Evolutionary conservation across 2,797 vertebrate species (phyloP).

Genomic region (Dipus sagitta): DNA sequence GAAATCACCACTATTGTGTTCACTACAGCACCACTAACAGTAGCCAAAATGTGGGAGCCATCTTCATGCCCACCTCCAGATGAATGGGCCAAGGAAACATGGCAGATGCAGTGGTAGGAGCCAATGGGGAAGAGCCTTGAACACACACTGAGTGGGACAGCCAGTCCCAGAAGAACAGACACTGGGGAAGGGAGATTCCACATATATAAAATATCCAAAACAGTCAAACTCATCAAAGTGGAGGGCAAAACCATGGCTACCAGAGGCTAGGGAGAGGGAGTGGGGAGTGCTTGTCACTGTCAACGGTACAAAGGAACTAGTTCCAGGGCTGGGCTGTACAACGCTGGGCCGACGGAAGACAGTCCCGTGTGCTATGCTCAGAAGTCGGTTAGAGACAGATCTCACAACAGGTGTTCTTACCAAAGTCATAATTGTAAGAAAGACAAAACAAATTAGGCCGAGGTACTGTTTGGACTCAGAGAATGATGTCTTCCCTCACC

Average conservation of each 20-base stretch:
- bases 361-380: fast-evolving
- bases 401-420: neutral
- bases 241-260: neutral
- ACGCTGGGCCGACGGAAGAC: neutral
- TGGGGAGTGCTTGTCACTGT: neutral
- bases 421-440: neutral
- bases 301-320: neutral
- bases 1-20: too few relatives aligned
- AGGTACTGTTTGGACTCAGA: neutral
- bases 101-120: fast-evolving
- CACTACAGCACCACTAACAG: fast-evolving
- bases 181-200: neutral
- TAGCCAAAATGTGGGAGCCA: neutral
- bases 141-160: neutral
- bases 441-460: neutral
- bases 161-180: neutral
- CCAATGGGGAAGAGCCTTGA: neutral
- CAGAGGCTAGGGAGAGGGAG: neutral
- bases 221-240: neutral
- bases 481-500: neutral
- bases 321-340: fast-evolving
- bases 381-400: neutral
- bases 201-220: neutral
- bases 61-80: neutral
- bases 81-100: fast-evolving